Evolutionary conservation across 2,797 vertebrate species (phyloP), one percentile per base, ranked within the genome.

Genomic region (Coregonus sp.): DNA sequence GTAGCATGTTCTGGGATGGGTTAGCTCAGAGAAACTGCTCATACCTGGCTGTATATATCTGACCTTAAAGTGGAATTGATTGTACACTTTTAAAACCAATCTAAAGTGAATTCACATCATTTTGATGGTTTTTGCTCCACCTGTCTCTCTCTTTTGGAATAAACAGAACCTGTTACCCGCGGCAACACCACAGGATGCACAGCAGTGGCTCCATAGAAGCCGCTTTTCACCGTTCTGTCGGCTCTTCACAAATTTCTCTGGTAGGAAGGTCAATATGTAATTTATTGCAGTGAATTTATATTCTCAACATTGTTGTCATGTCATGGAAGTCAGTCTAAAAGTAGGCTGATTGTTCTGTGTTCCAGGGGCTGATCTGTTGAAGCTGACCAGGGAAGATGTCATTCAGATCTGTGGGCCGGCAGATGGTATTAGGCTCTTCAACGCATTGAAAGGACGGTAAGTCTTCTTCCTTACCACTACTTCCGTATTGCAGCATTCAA

Each of bases 341-440:
- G 4, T 35, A 16, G 16, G 3, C 6, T 63, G 35, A 20, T 54
- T n/a, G 61, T 31, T 70, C 20, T 54, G 4, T 51, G 52, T 82
- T 65, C 65, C 82, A 99, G 98, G 98, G 33, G 93, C 96, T 16
- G 98, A 99, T 83, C 90, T 99, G 87, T 82, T 99, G 91, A 99
- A 98, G 91, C 92, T 99, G 84, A 98, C 97, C 25, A 94, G 98
- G 72, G 98, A 99, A 80, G 98, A 99, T 2, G 96, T 99, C 50
- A 98, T 99, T 89, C 98, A 99, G 91, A 99, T 99, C 90, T 99
- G 98, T 51, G 98, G 98, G 37, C 96, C 98, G 5, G 97, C 98
- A 1, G 98, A 99, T 40, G 98, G 98, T 66, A 99, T 99, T 83
- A 88, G 98, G 85, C 96, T 99, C 81, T 99, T 98, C 89, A 99